These are phyloP conservation scores for Corbicula japonica DNA, from an alignment of 2,888 invertebrate genomes.

Conservation along the genomic window DNA sequence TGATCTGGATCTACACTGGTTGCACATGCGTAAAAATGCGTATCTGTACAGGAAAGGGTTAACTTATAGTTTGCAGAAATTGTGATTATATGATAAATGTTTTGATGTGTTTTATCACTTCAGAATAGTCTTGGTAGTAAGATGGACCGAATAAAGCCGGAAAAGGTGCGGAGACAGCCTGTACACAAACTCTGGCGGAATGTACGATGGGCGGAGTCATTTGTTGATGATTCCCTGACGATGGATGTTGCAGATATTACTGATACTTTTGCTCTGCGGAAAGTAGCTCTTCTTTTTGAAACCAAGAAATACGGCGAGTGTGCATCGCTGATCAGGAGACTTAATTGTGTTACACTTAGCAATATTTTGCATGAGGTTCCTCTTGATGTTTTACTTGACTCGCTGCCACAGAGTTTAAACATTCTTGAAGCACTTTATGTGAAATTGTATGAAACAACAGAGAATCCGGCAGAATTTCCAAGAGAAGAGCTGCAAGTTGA, in stretches of 20 bases:
- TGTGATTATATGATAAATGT: too few species aligned
- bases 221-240: constrained; percentile 74
- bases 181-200: constrained; percentile 78
- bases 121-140: constrained; percentile 53
- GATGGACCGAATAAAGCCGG: constrained; percentile 74
- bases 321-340: constrained; percentile 92
- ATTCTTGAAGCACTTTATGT: constrained; percentile 93
- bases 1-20: too few species aligned
- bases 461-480: constrained; percentile 82
- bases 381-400: constrained; percentile 94
- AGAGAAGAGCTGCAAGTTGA: constrained; percentile 89
- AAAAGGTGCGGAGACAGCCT: constrained; percentile 70
- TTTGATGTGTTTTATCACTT: constrained; percentile 19
- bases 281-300: constrained; percentile 93
- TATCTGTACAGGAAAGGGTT: too few species aligned
- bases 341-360: constrained; percentile 93
- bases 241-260: constrained; percentile 85
- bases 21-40: too few species aligned
- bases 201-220: constrained; percentile 76
- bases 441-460: constrained; percentile 87
- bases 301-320: constrained; percentile 95
- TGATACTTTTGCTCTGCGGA: constrained; percentile 88
- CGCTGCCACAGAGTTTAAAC: constrained; percentile 95
- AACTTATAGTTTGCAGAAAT: too few species aligned
- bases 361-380: constrained; percentile 90